Conservation (phyloP, 2,888 invertebrate species). For the Podabrus alpinus region DNA sequence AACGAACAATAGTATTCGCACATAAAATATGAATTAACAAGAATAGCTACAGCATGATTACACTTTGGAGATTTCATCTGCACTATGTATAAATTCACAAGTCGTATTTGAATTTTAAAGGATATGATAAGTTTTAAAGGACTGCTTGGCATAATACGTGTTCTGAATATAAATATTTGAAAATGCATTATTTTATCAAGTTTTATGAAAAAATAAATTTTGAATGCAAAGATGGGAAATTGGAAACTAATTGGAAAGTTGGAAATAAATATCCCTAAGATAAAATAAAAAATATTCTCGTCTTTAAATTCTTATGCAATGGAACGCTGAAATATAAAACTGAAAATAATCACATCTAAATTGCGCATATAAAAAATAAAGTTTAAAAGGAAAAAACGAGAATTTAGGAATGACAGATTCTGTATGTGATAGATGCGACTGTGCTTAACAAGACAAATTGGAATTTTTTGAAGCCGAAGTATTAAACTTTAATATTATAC, state of each 20-base stretch:
- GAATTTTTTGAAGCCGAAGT: background rate
- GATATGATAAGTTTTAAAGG: background rate
- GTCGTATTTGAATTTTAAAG: background rate
- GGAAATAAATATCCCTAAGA: background rate
- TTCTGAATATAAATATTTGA: background rate
- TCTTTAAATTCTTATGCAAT: background rate
- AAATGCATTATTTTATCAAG: background rate
- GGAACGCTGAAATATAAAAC: background rate
- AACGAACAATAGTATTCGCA: background rate
- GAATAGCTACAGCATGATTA: background rate
- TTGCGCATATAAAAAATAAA: background rate
- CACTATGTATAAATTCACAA: background rate
- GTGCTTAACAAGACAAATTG: background rate
- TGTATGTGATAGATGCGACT: background rate
- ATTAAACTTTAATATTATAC: background rate
- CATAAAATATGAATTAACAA: too few relatives aligned
- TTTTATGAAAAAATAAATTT: background rate
- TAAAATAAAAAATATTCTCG: background rate
- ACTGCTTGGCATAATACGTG: background rate
- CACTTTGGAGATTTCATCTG: background rate
- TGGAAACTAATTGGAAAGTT: background rate
- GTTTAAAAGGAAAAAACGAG: background rate
- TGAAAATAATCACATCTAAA: background rate
- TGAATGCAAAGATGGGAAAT: background rate
- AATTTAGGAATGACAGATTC: background rate